Base-by-base conservation (phyloP, 1,140 invertebrate genomes). In the Augochlora pura region DNA sequence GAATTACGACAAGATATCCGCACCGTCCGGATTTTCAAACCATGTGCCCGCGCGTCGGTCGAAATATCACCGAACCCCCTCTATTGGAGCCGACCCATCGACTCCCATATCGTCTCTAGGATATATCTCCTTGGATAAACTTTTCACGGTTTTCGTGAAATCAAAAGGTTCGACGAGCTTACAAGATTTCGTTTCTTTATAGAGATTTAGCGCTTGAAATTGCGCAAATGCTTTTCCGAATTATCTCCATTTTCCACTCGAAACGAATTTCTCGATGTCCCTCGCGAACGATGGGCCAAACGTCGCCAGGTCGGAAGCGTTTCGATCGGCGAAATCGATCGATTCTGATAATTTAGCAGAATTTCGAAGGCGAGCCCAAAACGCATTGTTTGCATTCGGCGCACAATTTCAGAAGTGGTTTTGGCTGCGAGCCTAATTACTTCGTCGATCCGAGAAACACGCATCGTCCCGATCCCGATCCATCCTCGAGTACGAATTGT, bases 341-440 rank as follows among this genome's bases (percentile, higher is more conserved):
- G 52, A 59, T 38, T n/a, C 54, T n/a, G 23, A 27, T 74, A 64
- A 76, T 78, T 69, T 85, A 62, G 62, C 76, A 64, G 60, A 82
- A 73, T 73, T 82, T 73, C 80, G 67, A 78, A 77, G 80, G 80
- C 77, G 67, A 79, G n/a, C 25, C 71, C 54, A 60, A 66, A 52
- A 0, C 57, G 64, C 73, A 86, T 86, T 86, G 81, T 83, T 80
- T 75, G 32, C 32, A 67, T 80, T 83, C 73, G 60, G 70, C n/a
- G 60, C 52, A 71, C 25, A 16, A 69, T 75, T 72, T 64, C 59
- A 52, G 60, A 46, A 78, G 73, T 69, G 81, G 38, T 81, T 39
- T 87, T 90, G 89, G 88, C 88, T 27, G 12, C 42, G 49, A 32
- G 82, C 88, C 87, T 86, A 90, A 90, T 89, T 87, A 90, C 79